phyloP scores from a whole-genome alignment of 1,140 invertebrate species.

The Sycobia sp. region DNA sequence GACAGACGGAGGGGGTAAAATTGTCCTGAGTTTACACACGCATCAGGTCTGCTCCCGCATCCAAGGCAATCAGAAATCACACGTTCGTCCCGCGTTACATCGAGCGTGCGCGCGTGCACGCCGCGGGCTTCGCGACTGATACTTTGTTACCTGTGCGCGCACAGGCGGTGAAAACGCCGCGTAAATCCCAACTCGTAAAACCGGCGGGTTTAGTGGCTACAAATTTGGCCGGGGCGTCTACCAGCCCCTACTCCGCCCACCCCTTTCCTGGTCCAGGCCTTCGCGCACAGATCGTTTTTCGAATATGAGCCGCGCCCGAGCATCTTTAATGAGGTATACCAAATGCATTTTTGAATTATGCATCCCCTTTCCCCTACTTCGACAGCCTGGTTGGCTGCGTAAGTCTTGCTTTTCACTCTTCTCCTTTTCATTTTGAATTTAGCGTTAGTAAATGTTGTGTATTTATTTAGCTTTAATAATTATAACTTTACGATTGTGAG shows the following conservation, averaged over 20 bases:
- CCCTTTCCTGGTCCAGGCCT: too few relatives aligned
- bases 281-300: not conserved
- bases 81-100: conserved; percentile 7
- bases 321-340: conserved; percentile 56
- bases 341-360: conserved; percentile 52
- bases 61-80: conserved; percentile 8
- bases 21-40: too few relatives aligned
- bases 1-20: too few relatives aligned
- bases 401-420: conserved; percentile 20
- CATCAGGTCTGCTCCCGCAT: too few relatives aligned
- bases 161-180: conserved; percentile 55
- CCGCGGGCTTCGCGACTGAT: too few relatives aligned
- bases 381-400: too few relatives aligned
- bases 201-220: conserved; percentile 55
- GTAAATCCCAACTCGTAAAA: conserved; percentile 57
- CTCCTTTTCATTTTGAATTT: too few relatives aligned
- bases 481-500: not conserved
- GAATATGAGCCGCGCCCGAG: conserved; percentile 3
- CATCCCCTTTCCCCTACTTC: too few relatives aligned
- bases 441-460: not conserved
- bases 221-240: conserved; percentile 51
- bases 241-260: too few relatives aligned
- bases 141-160: conserved; percentile 54
- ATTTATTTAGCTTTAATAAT: not conserved
- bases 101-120: not conserved